These are phyloP conservation scores for Pungitius pungitius DNA, from an alignment of 2,113 vertebrate genomes.

Conservation along the genomic window DNA sequence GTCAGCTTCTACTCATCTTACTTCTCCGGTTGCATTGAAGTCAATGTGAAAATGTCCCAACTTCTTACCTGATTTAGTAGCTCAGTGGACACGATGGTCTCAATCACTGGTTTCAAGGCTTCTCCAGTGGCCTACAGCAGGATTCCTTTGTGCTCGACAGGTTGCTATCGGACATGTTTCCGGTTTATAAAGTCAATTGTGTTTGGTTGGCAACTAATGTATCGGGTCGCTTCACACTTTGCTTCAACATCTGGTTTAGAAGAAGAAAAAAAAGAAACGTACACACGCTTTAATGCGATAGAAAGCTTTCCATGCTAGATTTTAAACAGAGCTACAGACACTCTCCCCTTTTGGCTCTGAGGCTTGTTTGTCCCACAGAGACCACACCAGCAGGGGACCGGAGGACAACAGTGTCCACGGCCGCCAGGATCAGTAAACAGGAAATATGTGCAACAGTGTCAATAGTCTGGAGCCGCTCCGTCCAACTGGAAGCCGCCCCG, in stretches of 20 bases:
- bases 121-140: background rate
- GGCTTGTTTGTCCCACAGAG: conserved; percentile 56
- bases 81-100: background rate
- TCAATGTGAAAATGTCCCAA: background rate
- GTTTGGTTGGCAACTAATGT: background rate
- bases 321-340: background rate
- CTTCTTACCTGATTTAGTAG: background rate
- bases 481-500: conserved; percentile 80
- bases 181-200: background rate
- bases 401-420: conserved; percentile 66
- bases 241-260: background rate
- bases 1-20: no score
- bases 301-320: conserved; percentile 8
- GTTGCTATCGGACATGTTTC: background rate
- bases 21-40: background rate
- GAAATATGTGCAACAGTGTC: conserved; percentile 75
- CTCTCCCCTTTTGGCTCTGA: conserved; percentile 35
- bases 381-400: conserved; percentile 63
- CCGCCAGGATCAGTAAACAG: conserved; percentile 70
- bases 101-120: background rate
- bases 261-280: background rate
- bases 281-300: conserved; percentile 8
- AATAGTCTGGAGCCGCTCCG: conserved; percentile 72
- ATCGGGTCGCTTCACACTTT: no score
- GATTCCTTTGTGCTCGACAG: background rate